Conservation (phyloP, 2,113 vertebrate species). For the Scalopus aquaticus region DNA sequence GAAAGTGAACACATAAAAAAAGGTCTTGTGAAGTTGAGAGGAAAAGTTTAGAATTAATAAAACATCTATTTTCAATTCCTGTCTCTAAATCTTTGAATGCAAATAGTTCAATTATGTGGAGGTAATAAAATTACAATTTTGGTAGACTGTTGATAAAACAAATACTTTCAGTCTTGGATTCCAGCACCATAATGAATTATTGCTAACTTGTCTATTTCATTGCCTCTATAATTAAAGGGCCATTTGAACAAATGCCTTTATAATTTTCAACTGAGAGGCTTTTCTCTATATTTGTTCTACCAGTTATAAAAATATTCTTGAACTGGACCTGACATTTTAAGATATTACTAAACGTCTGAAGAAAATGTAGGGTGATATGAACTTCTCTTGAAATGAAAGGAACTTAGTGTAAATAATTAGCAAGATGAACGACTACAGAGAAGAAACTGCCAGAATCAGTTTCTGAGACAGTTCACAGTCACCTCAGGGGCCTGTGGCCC, state of each 20-base stretch:
- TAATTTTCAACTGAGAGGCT: neutral
- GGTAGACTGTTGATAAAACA: conserved; percentile 7
- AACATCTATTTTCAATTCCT: conserved; percentile 20
- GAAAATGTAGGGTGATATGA: neutral
- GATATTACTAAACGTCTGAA: neutral
- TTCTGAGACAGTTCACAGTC: neutral
- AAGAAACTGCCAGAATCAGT: too few relatives aligned
- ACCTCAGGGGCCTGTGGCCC: neutral
- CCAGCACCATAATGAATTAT: neutral
- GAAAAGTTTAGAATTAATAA: conserved; percentile 38
- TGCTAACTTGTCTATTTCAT: neutral
- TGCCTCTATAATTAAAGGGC: conserved; percentile 9
- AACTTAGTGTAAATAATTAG: neutral
- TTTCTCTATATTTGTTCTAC: conserved; percentile 7
- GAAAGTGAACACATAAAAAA: neutral
- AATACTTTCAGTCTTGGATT: neutral
- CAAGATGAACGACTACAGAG: neutral
- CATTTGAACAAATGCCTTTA: conserved; percentile 11
- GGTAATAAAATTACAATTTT: conserved; percentile 20
- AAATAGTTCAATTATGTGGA: neutral
- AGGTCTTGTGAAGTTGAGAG: conserved; percentile 4
- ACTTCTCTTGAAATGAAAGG: conserved; percentile 31
- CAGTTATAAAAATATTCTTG: conserved; percentile 45
- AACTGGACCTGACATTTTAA: conserved; percentile 38
- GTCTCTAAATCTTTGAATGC: conserved; percentile 27